Evolutionary conservation across 2,888 invertebrate genomes (phyloP).

Genomic region (Phasia obesa): DNA sequence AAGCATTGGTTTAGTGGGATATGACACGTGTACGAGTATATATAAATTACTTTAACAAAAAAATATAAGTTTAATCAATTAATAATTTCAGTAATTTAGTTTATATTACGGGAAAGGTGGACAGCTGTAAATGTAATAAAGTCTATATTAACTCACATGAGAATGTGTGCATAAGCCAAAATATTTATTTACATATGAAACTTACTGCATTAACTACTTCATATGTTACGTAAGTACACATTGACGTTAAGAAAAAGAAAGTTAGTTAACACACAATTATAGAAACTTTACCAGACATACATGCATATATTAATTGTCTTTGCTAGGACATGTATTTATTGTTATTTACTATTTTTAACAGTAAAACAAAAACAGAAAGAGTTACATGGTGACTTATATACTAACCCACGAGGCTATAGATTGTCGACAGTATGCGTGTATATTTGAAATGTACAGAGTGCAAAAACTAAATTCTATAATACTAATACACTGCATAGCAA

Average conservation of each 20-base stretch:
- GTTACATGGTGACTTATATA: no score
- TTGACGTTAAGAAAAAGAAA: conserved; percentile 22
- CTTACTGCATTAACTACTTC: neutral
- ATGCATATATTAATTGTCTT: conserved; percentile 6
- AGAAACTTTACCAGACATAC: conserved; percentile 24
- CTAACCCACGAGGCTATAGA: no score
- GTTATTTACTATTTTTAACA: no score
- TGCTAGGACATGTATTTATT: neutral
- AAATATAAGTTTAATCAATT: no score
- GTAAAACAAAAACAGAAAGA: no score
- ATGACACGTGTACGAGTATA: neutral
- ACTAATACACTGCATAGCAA: no score
- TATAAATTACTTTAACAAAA: conserved; percentile 13
- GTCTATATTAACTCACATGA: neutral
- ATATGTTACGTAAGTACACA: neutral
- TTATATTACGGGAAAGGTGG: neutral
- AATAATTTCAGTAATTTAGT: no score
- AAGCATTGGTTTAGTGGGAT: no score
- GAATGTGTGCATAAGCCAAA: neutral
- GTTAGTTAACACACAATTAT: conserved; percentile 56
- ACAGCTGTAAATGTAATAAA: neutral
- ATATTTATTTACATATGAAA: conserved; percentile 2
- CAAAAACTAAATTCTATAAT: no score
- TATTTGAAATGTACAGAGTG: no score
- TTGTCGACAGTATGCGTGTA: no score